Base-by-base conservation (phyloP, 2,797 vertebrate genomes). In the Myiotriccus ornatus region DNA sequence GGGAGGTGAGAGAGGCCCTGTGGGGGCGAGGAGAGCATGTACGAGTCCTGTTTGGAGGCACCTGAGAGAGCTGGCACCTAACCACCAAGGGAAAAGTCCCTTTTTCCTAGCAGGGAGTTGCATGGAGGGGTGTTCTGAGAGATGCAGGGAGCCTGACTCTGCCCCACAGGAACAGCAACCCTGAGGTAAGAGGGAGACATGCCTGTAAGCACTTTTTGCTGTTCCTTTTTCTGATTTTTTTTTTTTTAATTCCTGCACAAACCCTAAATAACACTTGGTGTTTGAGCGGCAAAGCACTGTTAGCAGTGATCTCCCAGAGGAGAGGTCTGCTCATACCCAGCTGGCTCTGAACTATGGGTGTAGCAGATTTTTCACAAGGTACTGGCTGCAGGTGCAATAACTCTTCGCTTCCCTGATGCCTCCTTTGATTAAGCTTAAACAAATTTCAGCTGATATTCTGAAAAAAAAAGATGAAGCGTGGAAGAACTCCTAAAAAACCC, bases 1-100 rank as follows among this genome's bases (percentile, higher is more conserved):
- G 67, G 18, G 24, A 62, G 47, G 18, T 25, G 32, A 11, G 12
- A 50, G 47, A n/a, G 28, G 19, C 50, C 56, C n/a, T 10, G 13
- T 3, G 3, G 3, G 9, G 15, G 1, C 0, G 2, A 67, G 49
- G 3, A 67, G 21, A 37, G 9, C 16, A 6, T 1, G 1, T 14
- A 2, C 30, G 12, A 20, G 12, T 50, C 37, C 28, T 77, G 9
- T 15, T 17, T 34, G n/a, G 32, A 60, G 50, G 50, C 20, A 69
- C 7, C 52, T 52, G 22, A 34, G 49, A 7, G 9, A 64, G 9
- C 21, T 73, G 44, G 34, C 8, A 34, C 30, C 18, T 37, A 11
- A 49, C 3, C 5, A 6, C 8, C 10, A 27, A 22, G 30, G 18
- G 20, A 10, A 41, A 63, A 35, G 8, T 17, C 19, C 20, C 34